Percentiles rank a stretch among this genome's conserved stretches.
phyloP scores from a whole-genome alignment of 2,888 invertebrate species.

The Nomada lathburiana region DNA sequence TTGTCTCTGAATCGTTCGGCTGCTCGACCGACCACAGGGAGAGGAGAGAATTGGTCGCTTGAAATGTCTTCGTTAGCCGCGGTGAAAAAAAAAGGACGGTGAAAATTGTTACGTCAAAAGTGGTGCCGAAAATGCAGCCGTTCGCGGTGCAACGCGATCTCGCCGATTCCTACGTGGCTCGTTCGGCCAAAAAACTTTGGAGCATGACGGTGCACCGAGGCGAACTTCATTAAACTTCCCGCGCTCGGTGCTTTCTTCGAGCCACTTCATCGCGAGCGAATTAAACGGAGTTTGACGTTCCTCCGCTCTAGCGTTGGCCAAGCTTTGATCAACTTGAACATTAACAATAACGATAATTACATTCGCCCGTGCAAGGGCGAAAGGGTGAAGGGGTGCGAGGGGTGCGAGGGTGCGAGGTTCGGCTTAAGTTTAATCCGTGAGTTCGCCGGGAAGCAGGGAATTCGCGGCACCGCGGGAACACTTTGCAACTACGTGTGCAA shows the following conservation, averaged over 20 bases:
- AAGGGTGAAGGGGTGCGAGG: too few relatives aligned
- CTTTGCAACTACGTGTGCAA: background rate
- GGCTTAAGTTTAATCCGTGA: background rate
- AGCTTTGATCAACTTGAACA: constrained; percentile 16
- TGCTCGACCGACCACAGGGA: background rate
- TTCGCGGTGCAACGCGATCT: constrained; percentile 13
- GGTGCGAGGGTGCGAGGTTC: too few relatives aligned
- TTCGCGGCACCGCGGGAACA: background rate
- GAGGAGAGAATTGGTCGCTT: constrained; percentile 16
- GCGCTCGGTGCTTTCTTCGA: constrained; percentile 2
- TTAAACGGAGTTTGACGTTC: constrained; percentile 26
- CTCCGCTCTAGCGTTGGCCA: background rate
- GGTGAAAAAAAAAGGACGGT: constrained; percentile 66
- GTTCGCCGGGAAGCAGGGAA: background rate
- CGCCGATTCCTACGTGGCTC: background rate
- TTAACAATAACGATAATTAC: constrained; percentile 27
- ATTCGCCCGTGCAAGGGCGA: background rate
- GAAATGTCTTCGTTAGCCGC: constrained; percentile 74
- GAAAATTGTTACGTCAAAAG: constrained; percentile 53
- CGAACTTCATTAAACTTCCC: constrained; percentile 50
- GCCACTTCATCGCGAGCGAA: constrained; percentile 8
- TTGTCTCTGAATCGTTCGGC: background rate
- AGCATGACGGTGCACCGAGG: constrained; percentile 1
- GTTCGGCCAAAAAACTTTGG: constrained; percentile 38
- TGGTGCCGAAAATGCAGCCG: constrained; percentile 49